These are phyloP conservation scores for Polymixis lichenea DNA, from an alignment of 2,888 invertebrate species.

Conservation along the genomic window DNA sequence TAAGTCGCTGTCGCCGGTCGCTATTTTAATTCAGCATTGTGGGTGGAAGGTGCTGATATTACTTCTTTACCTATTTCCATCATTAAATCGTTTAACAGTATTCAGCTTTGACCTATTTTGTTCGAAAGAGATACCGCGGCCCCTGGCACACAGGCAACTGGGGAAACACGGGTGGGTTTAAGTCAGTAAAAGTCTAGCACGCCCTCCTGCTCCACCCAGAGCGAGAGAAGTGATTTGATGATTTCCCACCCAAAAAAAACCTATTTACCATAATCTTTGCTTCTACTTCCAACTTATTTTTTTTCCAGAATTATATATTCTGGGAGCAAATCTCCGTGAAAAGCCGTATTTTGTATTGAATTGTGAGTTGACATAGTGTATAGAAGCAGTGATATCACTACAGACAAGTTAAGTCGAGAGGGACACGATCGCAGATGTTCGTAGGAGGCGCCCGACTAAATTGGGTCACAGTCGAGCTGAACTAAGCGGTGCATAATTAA, in stretches of 20 bases:
- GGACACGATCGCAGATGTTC: conserved; percentile 73
- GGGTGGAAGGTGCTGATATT: background rate
- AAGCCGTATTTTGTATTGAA: conserved; percentile 2
- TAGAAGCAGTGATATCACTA: conserved; percentile 64
- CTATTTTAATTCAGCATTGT: conserved; percentile 28
- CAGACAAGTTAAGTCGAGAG: conserved; percentile 68
- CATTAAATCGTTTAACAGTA: background rate
- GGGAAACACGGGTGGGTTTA: no score
- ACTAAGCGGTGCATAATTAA: conserved; percentile 84
- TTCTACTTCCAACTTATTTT: background rate
- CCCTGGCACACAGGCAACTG: no score
- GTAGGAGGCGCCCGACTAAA: conserved; percentile 68
- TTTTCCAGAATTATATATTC: background rate
- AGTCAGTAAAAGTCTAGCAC: no score
- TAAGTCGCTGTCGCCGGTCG: conserved; percentile 17
- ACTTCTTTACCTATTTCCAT: background rate
- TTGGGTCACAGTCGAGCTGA: conserved; percentile 81
- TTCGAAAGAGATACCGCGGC: no score
- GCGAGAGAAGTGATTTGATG: no score
- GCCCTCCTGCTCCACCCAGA: no score
- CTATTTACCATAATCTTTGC: background rate
- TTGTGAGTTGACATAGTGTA: conserved; percentile 25
- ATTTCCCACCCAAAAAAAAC: no score
- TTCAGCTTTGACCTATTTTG: background rate
- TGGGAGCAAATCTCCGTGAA: conserved; percentile 2